Evolutionary conservation across 2,113 vertebrate genomes (phyloP).

Genomic region (Nannobrachium achirus): DNA sequence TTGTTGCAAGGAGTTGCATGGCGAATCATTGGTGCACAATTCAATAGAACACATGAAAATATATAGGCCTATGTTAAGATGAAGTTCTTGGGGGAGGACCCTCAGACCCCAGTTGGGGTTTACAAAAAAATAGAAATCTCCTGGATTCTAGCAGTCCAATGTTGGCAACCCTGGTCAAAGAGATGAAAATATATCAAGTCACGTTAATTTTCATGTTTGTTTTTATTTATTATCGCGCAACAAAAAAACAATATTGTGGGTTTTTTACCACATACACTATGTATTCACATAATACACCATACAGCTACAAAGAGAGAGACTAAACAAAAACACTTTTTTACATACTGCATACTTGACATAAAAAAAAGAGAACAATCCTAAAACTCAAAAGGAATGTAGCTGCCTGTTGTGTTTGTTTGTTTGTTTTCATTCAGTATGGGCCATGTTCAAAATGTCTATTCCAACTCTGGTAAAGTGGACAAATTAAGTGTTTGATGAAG

Average conservation of each 20-base stretch:
- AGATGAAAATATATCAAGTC: conserved; percentile 54
- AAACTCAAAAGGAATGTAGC: conserved; percentile 84
- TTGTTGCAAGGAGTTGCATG: too few species aligned
- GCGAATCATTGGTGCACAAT: too few species aligned
- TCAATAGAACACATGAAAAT: too few species aligned
- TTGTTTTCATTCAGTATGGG: conserved; percentile 49
- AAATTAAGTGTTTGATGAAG: conserved; percentile 35
- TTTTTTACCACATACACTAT: conserved; percentile 84
- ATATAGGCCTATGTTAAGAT: too few species aligned
- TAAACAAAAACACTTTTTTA: conserved; percentile 83
- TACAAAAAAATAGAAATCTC: too few species aligned
- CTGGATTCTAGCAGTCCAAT: too few species aligned
- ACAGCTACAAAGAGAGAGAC: conserved; percentile 87
- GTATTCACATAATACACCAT: conserved; percentile 88
- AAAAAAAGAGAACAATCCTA: conserved; percentile 81
- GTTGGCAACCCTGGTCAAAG: too few species aligned
- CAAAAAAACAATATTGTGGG: conserved; percentile 86
- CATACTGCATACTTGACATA: conserved; percentile 87
- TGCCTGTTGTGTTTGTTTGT: conserved; percentile 78
- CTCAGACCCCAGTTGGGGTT: too few species aligned
- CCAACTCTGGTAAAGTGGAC: conserved; percentile 44
- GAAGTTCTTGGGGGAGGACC: too few species aligned
- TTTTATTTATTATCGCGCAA: conserved; percentile 80
- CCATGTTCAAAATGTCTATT: conserved; percentile 51
- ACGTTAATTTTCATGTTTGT: conserved; percentile 80